Evolutionary conservation across 2,113 vertebrate genomes (phyloP).

Genomic region (Clarias macrocephalus): DNA sequence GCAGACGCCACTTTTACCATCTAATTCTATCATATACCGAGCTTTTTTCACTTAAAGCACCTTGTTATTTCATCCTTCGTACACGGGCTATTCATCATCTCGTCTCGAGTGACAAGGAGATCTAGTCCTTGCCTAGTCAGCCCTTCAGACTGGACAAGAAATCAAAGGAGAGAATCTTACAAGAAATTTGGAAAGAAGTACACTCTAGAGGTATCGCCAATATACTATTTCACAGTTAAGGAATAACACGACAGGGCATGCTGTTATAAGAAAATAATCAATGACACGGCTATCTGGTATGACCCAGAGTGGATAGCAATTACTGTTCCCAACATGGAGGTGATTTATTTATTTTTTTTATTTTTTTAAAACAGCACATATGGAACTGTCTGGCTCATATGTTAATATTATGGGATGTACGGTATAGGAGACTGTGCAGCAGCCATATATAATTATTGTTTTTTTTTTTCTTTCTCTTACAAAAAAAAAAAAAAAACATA

Average conservation of each 20-base stretch:
- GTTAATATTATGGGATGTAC: neutral
- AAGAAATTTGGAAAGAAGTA: neutral
- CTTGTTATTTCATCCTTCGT: slow-evolving; percentile 26
- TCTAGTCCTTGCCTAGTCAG: slow-evolving; percentile 24
- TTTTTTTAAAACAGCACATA: neutral
- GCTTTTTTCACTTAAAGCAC: slow-evolving; percentile 23
- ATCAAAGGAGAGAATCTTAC: neutral
- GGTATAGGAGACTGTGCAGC: neutral
- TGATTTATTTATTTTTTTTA: neutral
- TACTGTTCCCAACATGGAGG: neutral
- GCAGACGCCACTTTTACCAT: neutral
- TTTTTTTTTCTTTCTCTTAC: too few species aligned
- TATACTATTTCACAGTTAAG: neutral
- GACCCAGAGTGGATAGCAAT: neutral
- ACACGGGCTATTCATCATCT: slow-evolving; percentile 37
- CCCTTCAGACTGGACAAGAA: slow-evolving; percentile 16
- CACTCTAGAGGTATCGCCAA: neutral
- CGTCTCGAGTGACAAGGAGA: slow-evolving; percentile 35
- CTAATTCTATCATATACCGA: slow-evolving; percentile 21
- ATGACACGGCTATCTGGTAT: neutral
- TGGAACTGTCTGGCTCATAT: neutral
- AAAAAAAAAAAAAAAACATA: too few species aligned
- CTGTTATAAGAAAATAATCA: neutral
- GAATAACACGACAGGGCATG: neutral
- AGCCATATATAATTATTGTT: too few species aligned